A percentile compares a stretch with the other conserved stretches of the same genome.
These are phyloP conservation scores for Brachystomella parvula DNA, from an alignment of 1,140 invertebrate species.

Conservation along the genomic window DNA sequence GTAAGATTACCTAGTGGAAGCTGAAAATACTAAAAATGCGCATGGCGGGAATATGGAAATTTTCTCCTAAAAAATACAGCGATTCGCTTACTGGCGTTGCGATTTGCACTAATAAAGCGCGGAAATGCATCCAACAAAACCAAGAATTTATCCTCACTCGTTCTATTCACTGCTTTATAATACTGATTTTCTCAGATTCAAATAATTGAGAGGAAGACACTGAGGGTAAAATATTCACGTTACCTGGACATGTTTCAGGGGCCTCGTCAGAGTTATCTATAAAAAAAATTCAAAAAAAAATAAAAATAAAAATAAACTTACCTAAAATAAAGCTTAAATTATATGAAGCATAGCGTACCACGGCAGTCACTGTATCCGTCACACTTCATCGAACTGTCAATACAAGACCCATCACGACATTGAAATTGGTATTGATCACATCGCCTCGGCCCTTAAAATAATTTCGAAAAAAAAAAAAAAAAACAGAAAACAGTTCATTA, in stretches of 20 bases:
- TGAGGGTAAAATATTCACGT: neutral
- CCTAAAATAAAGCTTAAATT: conserved; percentile 1
- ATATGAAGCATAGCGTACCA: conserved; percentile 1
- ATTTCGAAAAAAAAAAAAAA: neutral
- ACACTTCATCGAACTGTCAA: conserved; percentile 50
- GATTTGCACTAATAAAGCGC: neutral
- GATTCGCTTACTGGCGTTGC: conserved; percentile 19
- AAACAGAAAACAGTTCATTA: neutral
- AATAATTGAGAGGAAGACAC: neutral
- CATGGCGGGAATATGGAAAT: too few species aligned
- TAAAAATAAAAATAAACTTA: conserved; percentile 15
- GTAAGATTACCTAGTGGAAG: neutral
- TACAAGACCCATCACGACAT: conserved; percentile 61
- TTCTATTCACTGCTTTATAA: conserved; percentile 9
- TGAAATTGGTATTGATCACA: conserved; percentile 19
- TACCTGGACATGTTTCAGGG: neutral
- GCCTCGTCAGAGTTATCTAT: neutral
- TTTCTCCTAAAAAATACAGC: neutral
- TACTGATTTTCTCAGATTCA: neutral
- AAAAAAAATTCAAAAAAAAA: neutral
- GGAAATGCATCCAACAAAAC: conserved; percentile 11
- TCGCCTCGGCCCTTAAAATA: neutral
- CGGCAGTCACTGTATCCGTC: conserved; percentile 58
- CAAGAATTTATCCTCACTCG: conserved; percentile 15
- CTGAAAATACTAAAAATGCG: too few species aligned